Percentiles rank a stretch among this genome's conserved stretches.
Conservation (phyloP, 2,113 vertebrate genomes). For the human region DNA sequence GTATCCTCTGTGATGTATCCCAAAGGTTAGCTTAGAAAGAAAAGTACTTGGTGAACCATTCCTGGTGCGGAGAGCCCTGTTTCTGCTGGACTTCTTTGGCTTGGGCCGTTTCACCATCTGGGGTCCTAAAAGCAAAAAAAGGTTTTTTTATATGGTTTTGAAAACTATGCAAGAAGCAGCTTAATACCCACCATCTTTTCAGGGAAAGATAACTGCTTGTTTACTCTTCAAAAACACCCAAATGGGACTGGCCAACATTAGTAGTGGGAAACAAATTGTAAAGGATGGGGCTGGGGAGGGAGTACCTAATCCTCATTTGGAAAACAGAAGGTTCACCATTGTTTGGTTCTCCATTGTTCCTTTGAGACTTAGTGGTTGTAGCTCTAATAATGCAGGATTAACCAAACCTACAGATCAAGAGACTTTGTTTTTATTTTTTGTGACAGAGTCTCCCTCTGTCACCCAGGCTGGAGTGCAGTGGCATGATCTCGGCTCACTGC, state of each 20-base stretch:
- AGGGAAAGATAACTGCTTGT: not conserved
- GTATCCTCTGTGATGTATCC: not conserved
- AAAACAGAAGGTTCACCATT: not conserved
- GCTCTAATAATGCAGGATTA: not conserved
- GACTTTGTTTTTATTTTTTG: not conserved
- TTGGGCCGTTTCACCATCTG: slow-evolving; percentile 85
- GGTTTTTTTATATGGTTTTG: not conserved
- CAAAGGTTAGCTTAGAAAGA: slow-evolving; percentile 88
- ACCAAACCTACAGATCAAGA: not conserved
- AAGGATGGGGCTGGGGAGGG: not conserved
- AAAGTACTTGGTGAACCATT: slow-evolving; percentile 99
- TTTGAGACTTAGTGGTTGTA: not conserved
- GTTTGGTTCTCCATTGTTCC: not conserved
- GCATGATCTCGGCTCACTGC: too few species aligned
- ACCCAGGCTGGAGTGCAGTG: too few species aligned
- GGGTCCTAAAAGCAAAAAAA: slow-evolving; percentile 85
- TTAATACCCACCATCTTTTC: not conserved
- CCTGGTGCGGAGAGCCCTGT: slow-evolving; percentile 88
- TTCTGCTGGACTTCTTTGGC: slow-evolving; percentile 86
- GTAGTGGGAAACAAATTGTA: not conserved
- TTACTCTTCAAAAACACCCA: not conserved
- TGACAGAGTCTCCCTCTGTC: too few species aligned
- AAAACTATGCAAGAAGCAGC: not conserved
- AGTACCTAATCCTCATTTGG: not conserved
- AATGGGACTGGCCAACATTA: rapidly evolving